Evolutionary conservation across 2,888 invertebrate genomes (phyloP).

Genomic region (Carabus problematicus): DNA sequence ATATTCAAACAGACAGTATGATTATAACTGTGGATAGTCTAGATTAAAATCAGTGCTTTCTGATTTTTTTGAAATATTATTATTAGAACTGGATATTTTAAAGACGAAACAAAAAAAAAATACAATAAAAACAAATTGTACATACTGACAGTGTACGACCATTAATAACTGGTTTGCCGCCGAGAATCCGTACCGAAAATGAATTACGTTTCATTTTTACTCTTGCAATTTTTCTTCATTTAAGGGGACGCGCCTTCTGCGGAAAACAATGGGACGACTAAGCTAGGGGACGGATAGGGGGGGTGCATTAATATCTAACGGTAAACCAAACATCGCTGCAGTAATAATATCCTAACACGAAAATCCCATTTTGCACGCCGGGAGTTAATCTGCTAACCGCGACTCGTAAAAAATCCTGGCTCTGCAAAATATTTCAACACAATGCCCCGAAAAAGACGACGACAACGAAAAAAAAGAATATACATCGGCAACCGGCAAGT

Average conservation of each 20-base stretch:
- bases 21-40: background rate
- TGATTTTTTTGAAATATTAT: too few relatives aligned
- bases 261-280: slow-evolving; percentile 29
- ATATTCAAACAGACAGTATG: background rate
- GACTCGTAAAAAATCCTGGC: slow-evolving; percentile 17
- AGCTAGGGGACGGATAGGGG: background rate
- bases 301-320: slow-evolving; percentile 37
- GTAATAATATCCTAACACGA: slow-evolving; percentile 41
- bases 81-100: too few relatives aligned
- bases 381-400: slow-evolving; percentile 33
- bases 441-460: slow-evolving; percentile 3
- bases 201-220: slow-evolving; percentile 41
- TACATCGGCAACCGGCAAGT: background rate
- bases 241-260: slow-evolving; percentile 35
- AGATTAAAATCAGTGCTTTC: too few relatives aligned
- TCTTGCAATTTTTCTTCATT: slow-evolving; percentile 40
- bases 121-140: too few relatives aligned
- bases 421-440: slow-evolving; percentile 12
- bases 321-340: slow-evolving; percentile 35
- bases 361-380: slow-evolving; percentile 37
- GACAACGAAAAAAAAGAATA: background rate
- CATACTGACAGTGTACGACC: slow-evolving; percentile 6
- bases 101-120: too few relatives aligned
- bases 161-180: slow-evolving; percentile 29
- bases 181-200: slow-evolving; percentile 27